These are phyloP conservation scores for Cyprinella venusta DNA, from an alignment of 2,797 vertebrate species.

Conservation along the genomic window DNA sequence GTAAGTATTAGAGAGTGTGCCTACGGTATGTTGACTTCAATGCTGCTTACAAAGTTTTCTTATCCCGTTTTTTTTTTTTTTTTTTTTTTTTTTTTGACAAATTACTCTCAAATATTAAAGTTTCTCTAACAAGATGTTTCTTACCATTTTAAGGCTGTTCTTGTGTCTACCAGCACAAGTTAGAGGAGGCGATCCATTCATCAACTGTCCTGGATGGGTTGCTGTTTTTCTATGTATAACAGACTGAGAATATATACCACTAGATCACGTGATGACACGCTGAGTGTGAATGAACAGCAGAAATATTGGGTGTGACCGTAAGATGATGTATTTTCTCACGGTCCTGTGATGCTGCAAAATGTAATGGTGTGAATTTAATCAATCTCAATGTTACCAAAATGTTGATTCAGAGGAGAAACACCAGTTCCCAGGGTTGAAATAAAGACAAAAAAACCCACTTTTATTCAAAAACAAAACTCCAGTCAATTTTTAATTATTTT, in stretches of 20 bases:
- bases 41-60: not conserved
- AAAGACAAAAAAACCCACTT: not conserved
- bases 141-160: conserved; percentile 3
- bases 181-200: not conserved
- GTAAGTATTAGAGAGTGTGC: not conserved
- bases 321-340: not conserved
- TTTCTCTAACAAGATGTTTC: not conserved
- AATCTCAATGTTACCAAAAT: not conserved
- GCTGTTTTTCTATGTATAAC: not conserved
- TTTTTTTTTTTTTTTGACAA: not conserved
- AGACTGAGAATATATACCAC: not conserved
- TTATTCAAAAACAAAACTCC: not conserved
- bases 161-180: not conserved
- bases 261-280: not conserved
- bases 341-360: not conserved
- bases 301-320: not conserved
- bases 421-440: not conserved
- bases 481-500: not conserved
- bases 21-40: not conserved
- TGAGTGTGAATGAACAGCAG: conserved; percentile 14
- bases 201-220: not conserved
- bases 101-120: not conserved
- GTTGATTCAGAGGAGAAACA: not conserved
- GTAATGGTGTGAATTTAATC: not conserved
- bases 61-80: not conserved